phyloP scores from a whole-genome alignment of 2,113 vertebrate genomes.

The Ancistrus triradiatus region DNA sequence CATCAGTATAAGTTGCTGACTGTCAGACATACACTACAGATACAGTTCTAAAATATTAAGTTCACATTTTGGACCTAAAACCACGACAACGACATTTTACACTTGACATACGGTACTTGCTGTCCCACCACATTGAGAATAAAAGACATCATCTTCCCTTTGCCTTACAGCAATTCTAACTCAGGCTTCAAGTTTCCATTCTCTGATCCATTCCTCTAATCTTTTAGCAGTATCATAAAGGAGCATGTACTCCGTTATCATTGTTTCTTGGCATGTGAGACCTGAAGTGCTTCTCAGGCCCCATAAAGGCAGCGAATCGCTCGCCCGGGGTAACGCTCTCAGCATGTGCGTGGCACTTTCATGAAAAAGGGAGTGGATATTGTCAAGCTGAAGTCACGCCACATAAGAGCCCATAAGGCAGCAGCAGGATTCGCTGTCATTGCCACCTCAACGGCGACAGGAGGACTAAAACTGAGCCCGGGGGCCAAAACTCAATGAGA shows the following conservation, averaged over 20 bases:
- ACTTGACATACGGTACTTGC: no score
- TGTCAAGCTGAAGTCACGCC: conserved; percentile 41
- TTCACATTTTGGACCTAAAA: no score
- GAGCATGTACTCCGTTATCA: background rate
- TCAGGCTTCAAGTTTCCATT: no score
- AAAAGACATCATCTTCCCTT: no score
- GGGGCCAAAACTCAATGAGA: conserved; percentile 42
- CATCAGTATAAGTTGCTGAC: no score
- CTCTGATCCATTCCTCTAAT: background rate
- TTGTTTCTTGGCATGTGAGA: background rate
- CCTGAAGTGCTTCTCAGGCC: background rate
- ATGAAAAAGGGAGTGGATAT: conserved; percentile 11
- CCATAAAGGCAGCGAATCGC: background rate
- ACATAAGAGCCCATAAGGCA: conserved; percentile 42
- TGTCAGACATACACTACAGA: no score
- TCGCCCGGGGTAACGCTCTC: conserved; percentile 12
- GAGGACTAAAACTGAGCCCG: conserved; percentile 25
- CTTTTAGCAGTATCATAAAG: conserved; percentile 10
- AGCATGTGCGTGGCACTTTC: background rate
- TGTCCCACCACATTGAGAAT: no score
- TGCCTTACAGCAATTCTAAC: no score
- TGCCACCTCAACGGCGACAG: conserved; percentile 41
- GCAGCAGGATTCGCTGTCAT: conserved; percentile 45
- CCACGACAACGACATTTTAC: no score
- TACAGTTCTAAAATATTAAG: no score